Evolutionary conservation across 2,113 vertebrate genomes (phyloP).

Genomic region (Phoenicopterus ruber): DNA sequence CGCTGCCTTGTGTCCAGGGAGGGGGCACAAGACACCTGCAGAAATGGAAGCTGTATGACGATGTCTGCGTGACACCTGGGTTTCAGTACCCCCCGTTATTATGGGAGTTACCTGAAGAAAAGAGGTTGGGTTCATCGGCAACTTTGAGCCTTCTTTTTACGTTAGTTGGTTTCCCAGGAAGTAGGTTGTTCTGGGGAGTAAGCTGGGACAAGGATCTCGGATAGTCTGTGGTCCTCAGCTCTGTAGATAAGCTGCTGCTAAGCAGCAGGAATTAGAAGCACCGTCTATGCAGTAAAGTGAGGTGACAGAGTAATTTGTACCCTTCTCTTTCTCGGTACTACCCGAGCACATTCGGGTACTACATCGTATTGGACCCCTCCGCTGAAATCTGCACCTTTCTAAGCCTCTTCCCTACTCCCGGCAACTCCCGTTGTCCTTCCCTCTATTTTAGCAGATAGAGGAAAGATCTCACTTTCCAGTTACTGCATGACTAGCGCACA

Average conservation of each 20-base stretch:
- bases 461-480: background rate
- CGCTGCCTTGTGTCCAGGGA: background rate
- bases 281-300: background rate
- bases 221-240: background rate
- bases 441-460: background rate
- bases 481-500: background rate
- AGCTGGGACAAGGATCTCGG: background rate
- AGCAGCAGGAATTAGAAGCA: background rate
- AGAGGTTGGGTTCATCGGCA: background rate
- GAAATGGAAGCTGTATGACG: background rate
- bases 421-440: background rate
- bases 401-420: background rate
- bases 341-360: fast-evolving
- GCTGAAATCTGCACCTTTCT: background rate
- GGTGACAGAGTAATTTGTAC: background rate
- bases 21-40: fast-evolving
- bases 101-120: background rate
- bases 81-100: fast-evolving
- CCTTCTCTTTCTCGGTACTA: background rate
- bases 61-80: background rate
- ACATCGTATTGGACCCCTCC: background rate
- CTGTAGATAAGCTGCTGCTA: background rate
- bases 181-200: background rate
- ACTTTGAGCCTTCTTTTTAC: background rate
- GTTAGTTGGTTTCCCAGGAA: background rate